Percentiles rank a stretch among this genome's conserved stretches.
Conservation (phyloP, 2,888 invertebrate genomes). For the Rosalia funebris region DNA sequence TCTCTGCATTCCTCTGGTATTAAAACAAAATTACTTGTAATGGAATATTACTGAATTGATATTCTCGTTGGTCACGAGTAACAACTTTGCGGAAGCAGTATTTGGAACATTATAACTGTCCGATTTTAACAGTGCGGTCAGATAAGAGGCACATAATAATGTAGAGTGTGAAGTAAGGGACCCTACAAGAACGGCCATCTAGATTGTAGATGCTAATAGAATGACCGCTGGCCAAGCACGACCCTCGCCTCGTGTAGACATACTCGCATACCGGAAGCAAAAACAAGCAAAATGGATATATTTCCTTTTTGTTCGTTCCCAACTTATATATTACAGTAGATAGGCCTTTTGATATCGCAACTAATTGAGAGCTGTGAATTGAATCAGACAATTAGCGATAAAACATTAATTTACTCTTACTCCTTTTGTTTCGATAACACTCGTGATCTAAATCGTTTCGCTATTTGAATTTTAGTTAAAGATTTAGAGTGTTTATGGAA, state of each 20-base stretch:
- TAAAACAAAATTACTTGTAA: neutral
- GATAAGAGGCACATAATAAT: slow-evolving; percentile 57
- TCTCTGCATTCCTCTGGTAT: too few species aligned
- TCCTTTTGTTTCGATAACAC: slow-evolving; percentile 25
- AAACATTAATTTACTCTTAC: slow-evolving; percentile 29
- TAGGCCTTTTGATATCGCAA: slow-evolving; percentile 56
- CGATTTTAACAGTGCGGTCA: slow-evolving; percentile 48
- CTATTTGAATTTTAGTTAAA: neutral
- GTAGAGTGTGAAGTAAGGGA: slow-evolving; percentile 60
- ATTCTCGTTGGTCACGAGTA: neutral
- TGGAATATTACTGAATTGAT: neutral
- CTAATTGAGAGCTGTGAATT: slow-evolving; percentile 59
- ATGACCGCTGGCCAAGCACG: slow-evolving; percentile 62
- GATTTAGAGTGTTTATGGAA: neutral
- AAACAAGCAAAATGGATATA: slow-evolving; percentile 64
- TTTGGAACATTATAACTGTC: slow-evolving; percentile 46
- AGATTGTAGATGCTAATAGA: slow-evolving; percentile 66
- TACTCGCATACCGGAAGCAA: slow-evolving; percentile 59
- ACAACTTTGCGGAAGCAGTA: slow-evolving; percentile 26
- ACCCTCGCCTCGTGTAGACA: slow-evolving; percentile 52
- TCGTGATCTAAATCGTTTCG: slow-evolving; percentile 2
- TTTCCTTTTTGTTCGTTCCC: slow-evolving; percentile 62
- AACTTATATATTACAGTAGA: slow-evolving; percentile 60
- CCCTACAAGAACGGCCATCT: slow-evolving; percentile 63
- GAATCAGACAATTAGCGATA: slow-evolving; percentile 57